Percentiles rank a stretch among this genome's conserved stretches.
Evolutionary conservation across 2,888 invertebrate genomes (phyloP).

Genomic region (Amiota minor): DNA sequence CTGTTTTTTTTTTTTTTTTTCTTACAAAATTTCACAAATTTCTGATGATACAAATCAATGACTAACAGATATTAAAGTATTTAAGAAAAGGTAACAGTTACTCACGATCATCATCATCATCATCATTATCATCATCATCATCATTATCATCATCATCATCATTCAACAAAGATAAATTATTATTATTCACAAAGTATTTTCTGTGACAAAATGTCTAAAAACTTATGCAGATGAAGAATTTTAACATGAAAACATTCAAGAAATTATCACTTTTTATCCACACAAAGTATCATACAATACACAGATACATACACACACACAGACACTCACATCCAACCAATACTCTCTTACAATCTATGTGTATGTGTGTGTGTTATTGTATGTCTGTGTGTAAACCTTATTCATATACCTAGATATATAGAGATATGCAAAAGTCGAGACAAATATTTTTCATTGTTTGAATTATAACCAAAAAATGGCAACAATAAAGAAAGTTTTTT

Average conservation of each 20-base stretch:
- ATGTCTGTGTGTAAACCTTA: neutral
- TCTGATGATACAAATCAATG: too few relatives aligned
- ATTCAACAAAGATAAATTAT: too few relatives aligned
- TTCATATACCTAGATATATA: neutral
- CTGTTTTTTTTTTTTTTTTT: too few relatives aligned
- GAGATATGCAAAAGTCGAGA: slow-evolving; percentile 34
- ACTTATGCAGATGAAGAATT: neutral
- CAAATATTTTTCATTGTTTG: slow-evolving; percentile 60
- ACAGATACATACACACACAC: neutral
- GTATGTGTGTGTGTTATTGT: too few relatives aligned
- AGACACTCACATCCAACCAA: neutral
- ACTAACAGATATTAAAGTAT: too few relatives aligned
- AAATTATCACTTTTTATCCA: slow-evolving; percentile 1
- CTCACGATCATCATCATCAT: too few relatives aligned
- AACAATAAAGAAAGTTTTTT: slow-evolving; percentile 50
- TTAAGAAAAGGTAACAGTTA: too few relatives aligned
- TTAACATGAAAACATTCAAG: neutral
- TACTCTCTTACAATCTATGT: too few relatives aligned
- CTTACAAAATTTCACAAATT: too few relatives aligned
- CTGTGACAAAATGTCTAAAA: neutral
- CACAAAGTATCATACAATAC: neutral
- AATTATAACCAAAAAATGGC: slow-evolving; percentile 57
- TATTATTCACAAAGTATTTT: neutral
- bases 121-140: too few relatives aligned
- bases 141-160: too few relatives aligned